Evolutionary conservation across 1,140 invertebrate genomes (phyloP).

Genomic region (Drosophila lini): DNA sequence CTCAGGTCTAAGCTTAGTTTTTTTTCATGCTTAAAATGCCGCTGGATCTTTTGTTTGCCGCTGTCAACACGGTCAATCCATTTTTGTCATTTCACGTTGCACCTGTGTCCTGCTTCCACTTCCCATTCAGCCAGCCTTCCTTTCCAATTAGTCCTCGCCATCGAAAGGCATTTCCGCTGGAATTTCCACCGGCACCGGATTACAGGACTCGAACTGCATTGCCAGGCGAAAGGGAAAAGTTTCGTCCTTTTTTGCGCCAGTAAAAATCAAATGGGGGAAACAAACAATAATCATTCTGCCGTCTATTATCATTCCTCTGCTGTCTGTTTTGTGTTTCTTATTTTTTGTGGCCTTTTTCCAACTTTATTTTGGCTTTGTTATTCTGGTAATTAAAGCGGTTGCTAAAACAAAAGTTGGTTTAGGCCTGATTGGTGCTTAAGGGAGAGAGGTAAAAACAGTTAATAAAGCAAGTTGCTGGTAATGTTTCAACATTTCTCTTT

Average conservation of each 20-base stretch:
- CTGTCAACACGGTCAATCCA: constrained; percentile 47
- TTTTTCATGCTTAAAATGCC: constrained; percentile 11
- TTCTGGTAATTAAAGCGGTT: constrained; percentile 41
- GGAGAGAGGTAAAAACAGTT: not conserved
- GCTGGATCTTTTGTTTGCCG: not conserved
- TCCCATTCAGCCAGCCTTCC: constrained; percentile 4
- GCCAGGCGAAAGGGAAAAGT: constrained; percentile 42
- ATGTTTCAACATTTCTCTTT: constrained; percentile 2
- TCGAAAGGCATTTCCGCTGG: constrained; percentile 72
- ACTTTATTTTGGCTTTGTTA: constrained; percentile 19
- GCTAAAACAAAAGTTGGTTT: constrained; percentile 29
- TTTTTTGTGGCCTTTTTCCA: constrained; percentile 12
- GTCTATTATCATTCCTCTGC: constrained; percentile 34
- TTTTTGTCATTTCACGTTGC: constrained; percentile 62
- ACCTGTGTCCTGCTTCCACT: constrained; percentile 39
- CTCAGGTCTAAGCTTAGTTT: constrained; percentile 24
- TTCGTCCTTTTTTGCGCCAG: constrained; percentile 63
- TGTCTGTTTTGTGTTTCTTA: constrained; percentile 16
- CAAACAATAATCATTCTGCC: constrained; percentile 56
- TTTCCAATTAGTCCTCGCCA: constrained; percentile 62
- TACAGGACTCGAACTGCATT: constrained; percentile 23
- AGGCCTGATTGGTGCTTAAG: not conserved
- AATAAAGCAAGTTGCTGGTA: constrained; percentile 3
- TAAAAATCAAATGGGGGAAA: constrained; percentile 33
- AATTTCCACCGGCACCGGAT: constrained; percentile 26